Conservation (phyloP, 2,797 vertebrate species). For the Borostomias antarcticus region DNA sequence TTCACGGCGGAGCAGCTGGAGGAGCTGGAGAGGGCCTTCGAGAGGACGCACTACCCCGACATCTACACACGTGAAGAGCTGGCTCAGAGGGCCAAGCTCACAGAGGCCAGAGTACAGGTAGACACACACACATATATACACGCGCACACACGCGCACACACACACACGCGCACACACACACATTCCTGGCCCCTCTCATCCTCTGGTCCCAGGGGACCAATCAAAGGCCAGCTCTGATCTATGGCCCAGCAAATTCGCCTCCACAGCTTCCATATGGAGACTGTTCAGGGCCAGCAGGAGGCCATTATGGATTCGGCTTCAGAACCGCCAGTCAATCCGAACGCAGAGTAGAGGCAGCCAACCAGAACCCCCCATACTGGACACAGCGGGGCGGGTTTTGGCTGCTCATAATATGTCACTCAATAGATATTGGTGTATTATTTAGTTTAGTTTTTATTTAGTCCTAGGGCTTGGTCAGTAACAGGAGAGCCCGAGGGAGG, state of each 20-base stretch:
- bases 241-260: conserved; percentile 80
- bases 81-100: conserved; percentile 93
- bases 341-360: conserved; percentile 25
- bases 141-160: not conserved
- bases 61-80: conserved; percentile 97
- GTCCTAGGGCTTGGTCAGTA: too few species aligned
- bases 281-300: conserved; percentile 83
- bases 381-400: not conserved
- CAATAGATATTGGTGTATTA: not conserved
- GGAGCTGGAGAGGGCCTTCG: conserved; percentile 94
- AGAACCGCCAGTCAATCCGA: conserved; percentile 74
- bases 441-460: not conserved
- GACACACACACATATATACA: not conserved
- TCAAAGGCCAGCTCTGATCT: conserved; percentile 79
- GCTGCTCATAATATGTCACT: conserved; percentile 1
- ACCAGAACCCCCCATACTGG: not conserved
- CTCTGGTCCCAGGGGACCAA: conserved; percentile 79
- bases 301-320: conserved; percentile 56
- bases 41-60: conserved; percentile 95
- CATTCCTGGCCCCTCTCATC: conserved; percentile 79
- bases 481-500: too few species aligned
- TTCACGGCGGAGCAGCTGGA: conserved; percentile 95
- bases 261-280: conserved; percentile 85
- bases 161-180: conserved; percentile 30
- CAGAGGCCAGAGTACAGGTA: conserved; percentile 95